A percentile compares a stretch with the other conserved stretches of the same genome.
These are phyloP conservation scores for Myotis myotis DNA, from an alignment of 2,797 vertebrate species.

Conservation along the genomic window DNA sequence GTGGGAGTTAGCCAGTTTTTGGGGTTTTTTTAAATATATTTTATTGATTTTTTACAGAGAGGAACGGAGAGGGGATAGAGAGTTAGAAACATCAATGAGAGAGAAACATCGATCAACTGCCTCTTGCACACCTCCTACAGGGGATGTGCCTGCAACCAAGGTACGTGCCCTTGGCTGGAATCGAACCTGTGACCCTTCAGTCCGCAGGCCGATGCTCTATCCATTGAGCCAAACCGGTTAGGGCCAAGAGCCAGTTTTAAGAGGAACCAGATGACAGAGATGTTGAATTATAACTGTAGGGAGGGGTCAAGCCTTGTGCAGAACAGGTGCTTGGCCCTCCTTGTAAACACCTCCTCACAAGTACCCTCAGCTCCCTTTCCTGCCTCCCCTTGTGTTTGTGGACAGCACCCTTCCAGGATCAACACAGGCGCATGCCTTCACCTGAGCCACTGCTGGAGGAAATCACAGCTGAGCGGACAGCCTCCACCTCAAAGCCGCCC, in stretches of 20 bases:
- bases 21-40: no score
- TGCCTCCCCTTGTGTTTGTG: not conserved
- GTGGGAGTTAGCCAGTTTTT: not conserved
- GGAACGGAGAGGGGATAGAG: no score
- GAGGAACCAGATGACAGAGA: not conserved
- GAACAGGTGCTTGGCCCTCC: not conserved
- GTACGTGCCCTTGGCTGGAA: no score
- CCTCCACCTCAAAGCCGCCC: not conserved
- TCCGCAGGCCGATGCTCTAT: no score
- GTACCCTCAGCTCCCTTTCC: not conserved
- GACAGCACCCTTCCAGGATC: not conserved
- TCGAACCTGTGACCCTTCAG: no score
- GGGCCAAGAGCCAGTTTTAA: not conserved
- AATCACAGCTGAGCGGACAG: not conserved
- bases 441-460: not conserved
- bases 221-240: no score
- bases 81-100: no score
- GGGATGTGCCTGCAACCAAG: no score
- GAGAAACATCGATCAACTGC: no score
- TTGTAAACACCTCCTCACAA: not conserved
- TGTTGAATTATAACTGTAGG: not conserved
- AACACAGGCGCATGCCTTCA: not conserved
- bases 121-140: no score
- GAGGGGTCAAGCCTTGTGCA: not conserved
- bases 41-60: no score